Conservation (phyloP, 2,888 invertebrate species). For the Ceratothoa steindachneri region DNA sequence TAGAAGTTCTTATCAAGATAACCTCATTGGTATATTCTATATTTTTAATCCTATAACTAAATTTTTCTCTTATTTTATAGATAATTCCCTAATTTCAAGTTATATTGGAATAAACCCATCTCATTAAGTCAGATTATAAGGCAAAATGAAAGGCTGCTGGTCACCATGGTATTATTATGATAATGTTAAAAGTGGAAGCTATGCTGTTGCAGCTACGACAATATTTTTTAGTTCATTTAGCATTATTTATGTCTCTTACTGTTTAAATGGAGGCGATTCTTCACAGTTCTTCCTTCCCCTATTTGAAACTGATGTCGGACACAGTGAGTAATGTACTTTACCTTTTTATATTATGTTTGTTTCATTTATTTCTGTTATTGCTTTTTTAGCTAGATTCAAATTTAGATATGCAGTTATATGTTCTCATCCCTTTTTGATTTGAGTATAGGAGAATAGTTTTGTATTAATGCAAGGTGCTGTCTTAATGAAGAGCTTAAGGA, state of each 20-base stretch:
- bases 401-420: too few species aligned
- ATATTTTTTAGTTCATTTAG: constrained; percentile 42
- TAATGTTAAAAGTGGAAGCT: constrained; percentile 35
- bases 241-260: constrained; percentile 38
- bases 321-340: constrained; percentile 30
- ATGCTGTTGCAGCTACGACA: constrained; percentile 44
- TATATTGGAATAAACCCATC: not conserved
- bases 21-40: too few species aligned
- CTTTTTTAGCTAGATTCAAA: not conserved
- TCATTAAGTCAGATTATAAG: not conserved
- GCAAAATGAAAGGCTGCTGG: constrained; percentile 46
- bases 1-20: too few species aligned
- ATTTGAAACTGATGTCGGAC: constrained; percentile 74
- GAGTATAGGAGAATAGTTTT: too few species aligned
- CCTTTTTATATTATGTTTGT: too few species aligned
- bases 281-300: constrained; percentile 81
- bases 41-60: not conserved
- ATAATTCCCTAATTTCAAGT: not conserved
- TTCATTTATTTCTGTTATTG: not conserved
- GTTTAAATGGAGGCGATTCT: constrained; percentile 76
- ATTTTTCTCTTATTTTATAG: not conserved
- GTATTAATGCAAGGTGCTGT: too few species aligned
- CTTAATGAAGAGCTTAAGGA: too few species aligned
- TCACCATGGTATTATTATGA: constrained; percentile 48
- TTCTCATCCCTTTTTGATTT: too few species aligned